Evolutionary conservation across 2,113 vertebrate genomes (phyloP).

Genomic region (Struthidea cinerea): DNA sequence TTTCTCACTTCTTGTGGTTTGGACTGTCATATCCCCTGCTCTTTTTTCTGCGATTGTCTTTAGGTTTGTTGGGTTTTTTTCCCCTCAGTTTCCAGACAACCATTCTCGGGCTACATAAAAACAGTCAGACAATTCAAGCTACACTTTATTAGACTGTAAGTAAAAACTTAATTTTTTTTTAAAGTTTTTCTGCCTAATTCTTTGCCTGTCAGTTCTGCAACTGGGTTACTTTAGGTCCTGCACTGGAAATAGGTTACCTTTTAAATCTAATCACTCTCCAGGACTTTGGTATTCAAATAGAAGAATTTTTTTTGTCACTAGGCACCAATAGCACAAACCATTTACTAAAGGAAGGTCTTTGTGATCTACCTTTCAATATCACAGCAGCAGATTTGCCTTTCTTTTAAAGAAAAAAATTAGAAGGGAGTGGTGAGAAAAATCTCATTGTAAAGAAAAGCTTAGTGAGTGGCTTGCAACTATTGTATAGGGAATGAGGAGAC

Average conservation of each 20-base stretch:
- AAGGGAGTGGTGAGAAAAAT: not conserved
- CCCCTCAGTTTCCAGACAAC: not conserved
- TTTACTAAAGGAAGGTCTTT: not conserved
- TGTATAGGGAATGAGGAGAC: not conserved
- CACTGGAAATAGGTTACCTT: not conserved
- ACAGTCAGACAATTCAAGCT: not conserved
- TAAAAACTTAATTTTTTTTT: not conserved
- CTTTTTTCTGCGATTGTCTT: not conserved
- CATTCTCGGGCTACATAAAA: not conserved
- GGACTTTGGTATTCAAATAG: not conserved
- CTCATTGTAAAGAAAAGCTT: not conserved
- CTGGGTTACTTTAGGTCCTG: not conserved
- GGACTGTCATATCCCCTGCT: not conserved
- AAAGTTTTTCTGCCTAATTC: not conserved
- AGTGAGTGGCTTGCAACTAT: not conserved
- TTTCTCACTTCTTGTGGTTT: not conserved
- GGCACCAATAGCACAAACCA: not conserved
- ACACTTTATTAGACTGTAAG: not conserved
- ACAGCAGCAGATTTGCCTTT: not conserved
- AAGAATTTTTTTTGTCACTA: not conserved
- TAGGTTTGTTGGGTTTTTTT: not conserved
- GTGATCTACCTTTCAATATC: not conserved
- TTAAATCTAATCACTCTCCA: not conserved
- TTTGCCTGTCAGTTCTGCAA: not conserved
- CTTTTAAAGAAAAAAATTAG: not conserved